A percentile compares a stretch with the other conserved stretches of the same genome.
These are phyloP conservation scores for Cyclophora punctaria DNA, from an alignment of 2,888 invertebrate genomes.

Conservation along the genomic window DNA sequence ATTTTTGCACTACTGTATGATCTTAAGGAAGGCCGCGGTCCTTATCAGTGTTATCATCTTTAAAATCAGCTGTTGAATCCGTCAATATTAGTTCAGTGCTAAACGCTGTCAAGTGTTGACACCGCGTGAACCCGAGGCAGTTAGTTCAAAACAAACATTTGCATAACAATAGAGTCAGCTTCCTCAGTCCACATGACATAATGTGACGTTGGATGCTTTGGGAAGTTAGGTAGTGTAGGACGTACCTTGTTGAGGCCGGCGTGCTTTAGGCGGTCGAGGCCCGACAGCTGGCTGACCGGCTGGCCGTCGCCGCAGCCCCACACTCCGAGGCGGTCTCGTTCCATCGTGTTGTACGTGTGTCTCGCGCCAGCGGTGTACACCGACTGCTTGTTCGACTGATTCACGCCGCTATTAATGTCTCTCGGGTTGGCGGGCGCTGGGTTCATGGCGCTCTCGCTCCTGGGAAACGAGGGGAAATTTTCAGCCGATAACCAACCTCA, in stretches of 20 bases:
- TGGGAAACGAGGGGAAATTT: slow-evolving; percentile 69
- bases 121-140: slow-evolving; percentile 34
- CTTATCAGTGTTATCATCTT: no score
- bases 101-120: slow-evolving; percentile 35
- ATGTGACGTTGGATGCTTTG: no score
- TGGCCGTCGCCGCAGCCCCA: slow-evolving; percentile 76
- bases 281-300: slow-evolving; percentile 72
- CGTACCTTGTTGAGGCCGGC: slow-evolving; percentile 82
- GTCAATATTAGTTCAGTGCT: no score
- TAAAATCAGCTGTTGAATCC: no score
- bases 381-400: slow-evolving; percentile 51
- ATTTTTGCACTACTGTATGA: no score
- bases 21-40: no score
- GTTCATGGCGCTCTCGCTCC: slow-evolving; percentile 66
- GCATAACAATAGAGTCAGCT: slow-evolving; percentile 26
- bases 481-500: slow-evolving; percentile 43
- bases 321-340: slow-evolving; percentile 78
- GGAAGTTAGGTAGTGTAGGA: background rate
- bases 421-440: slow-evolving; percentile 58
- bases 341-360: slow-evolving; percentile 58
- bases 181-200: no score
- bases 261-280: slow-evolving; percentile 80
- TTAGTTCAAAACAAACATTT: slow-evolving; percentile 44
- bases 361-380: slow-evolving; percentile 34
- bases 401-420: slow-evolving; percentile 52